phyloP scores from a whole-genome alignment of 1,140 invertebrate genomes.

The Marisa cornuarietis region DNA sequence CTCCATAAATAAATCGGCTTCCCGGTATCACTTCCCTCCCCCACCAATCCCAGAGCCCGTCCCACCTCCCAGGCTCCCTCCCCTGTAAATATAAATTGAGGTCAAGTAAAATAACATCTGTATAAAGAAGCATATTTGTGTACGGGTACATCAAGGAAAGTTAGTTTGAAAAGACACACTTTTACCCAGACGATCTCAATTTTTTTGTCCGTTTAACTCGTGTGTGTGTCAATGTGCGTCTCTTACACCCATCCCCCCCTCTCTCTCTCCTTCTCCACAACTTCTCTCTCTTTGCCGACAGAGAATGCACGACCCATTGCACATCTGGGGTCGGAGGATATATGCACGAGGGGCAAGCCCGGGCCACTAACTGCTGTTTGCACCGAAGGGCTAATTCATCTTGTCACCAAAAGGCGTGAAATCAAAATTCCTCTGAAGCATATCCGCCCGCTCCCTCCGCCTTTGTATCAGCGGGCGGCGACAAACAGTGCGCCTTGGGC shows the following conservation, averaged over 20 bases:
- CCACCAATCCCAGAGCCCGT: too few species aligned
- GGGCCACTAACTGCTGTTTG: neutral
- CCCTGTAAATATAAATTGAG: neutral
- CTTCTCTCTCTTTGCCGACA: neutral
- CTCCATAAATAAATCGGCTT: neutral
- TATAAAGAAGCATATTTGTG: neutral
- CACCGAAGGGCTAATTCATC: neutral
- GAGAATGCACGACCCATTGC: neutral
- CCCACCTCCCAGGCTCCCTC: neutral
- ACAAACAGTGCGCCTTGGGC: neutral
- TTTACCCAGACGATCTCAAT: neutral
- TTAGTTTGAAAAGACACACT: neutral
- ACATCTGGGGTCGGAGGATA: too few species aligned
- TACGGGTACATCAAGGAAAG: neutral
- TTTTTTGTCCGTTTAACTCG: neutral
- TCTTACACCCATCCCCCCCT: neutral
- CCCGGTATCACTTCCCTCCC: too few species aligned
- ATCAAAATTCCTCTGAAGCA: neutral
- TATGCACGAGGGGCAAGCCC: too few species aligned
- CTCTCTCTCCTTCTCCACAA: constrained; percentile 8
- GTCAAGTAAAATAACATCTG: neutral
- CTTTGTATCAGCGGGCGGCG: neutral
- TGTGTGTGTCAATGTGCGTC: neutral
- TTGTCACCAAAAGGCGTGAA: neutral
- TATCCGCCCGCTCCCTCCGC: neutral